Base-by-base conservation (phyloP, 1,140 invertebrate species). In the Polypedilum pembai region DNA sequence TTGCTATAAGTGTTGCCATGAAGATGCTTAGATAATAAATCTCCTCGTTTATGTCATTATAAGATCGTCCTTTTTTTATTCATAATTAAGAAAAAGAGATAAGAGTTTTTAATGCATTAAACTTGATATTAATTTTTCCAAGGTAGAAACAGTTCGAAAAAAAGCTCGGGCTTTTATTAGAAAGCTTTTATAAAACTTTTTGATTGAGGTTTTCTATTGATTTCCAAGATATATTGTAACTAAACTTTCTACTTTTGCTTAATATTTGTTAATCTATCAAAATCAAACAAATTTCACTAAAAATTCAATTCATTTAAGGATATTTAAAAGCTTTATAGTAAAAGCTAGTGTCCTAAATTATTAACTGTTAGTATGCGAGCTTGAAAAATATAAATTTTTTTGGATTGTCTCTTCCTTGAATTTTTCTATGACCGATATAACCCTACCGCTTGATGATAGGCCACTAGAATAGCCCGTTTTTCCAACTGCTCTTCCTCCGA, bases 21-120 rank as follows among this genome's bases (percentile, higher is more conserved):
- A 90, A 90, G 77, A 93, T 91, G 83, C 90, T 92, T 78, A 92
- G 90, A 91, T 91, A 91, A 75, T 92, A 92, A 77, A 93, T 92
- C 80, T 92, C 91, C 80, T 93, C 91, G 81, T 93, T 93, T 79
- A 93, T 90, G 40, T 90, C 91, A 77, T 89, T 90, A 76, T 90
- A 88, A 40, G 88, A 90, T 78, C 89, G 88, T 74, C 89, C 90
- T 91, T 33, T 33, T 33, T 33, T 33, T 33, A 33, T 33, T 33
- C 1, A 33, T 33, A 33, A 84, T 41, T 84, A 84, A 75, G 73
- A 79, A 78, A 76, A 74, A 76, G 12, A 75, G 66, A 10, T 56
- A 56, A 1, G 24, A 17, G 74, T 76, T 41, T 41, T 17, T 10
- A 75, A n/a, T 63, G 0, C n/a, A n/a, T 33, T 75, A 17, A 74